phyloP scores from a whole-genome alignment of 2,888 invertebrate genomes.

The Sesia apiformis region DNA sequence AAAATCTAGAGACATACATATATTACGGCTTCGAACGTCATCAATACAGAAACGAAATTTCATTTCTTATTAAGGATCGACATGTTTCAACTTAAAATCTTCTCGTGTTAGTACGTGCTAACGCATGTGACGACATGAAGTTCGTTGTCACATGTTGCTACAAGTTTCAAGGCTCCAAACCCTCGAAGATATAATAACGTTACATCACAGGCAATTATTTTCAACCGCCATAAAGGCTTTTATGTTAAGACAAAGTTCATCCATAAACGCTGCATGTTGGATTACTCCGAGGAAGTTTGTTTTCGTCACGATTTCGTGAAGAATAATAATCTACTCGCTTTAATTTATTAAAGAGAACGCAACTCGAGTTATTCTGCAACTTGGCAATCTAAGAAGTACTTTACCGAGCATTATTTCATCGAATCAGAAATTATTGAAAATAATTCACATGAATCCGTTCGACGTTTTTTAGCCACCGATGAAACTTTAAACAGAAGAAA shows the following conservation, averaged over 20 bases:
- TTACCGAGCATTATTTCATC: not conserved
- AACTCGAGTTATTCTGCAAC: not conserved
- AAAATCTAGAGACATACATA: too few relatives aligned
- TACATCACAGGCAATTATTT: constrained; percentile 20
- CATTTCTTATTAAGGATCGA: not conserved
- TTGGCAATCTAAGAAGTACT: not conserved
- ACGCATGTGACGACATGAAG: not conserved
- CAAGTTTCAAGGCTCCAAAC: not conserved
- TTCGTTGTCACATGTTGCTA: not conserved
- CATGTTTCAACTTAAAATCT: not conserved
- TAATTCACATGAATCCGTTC: too few relatives aligned
- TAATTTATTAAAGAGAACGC: not conserved
- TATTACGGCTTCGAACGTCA: too few relatives aligned
- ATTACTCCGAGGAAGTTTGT: not conserved
- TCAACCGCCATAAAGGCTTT: constrained; percentile 15
- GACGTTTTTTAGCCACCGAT: too few relatives aligned
- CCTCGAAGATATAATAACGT: not conserved
- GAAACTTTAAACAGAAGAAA: too few relatives aligned
- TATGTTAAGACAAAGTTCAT: constrained; percentile 23
- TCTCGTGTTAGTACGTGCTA: not conserved
- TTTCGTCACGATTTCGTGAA: not conserved
- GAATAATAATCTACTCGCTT: not conserved
- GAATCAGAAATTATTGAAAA: not conserved
- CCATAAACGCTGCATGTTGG: constrained; percentile 29
- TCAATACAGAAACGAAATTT: not conserved